Base-by-base conservation (phyloP, 2,888 invertebrate genomes). In the Clanis bilineata region DNA sequence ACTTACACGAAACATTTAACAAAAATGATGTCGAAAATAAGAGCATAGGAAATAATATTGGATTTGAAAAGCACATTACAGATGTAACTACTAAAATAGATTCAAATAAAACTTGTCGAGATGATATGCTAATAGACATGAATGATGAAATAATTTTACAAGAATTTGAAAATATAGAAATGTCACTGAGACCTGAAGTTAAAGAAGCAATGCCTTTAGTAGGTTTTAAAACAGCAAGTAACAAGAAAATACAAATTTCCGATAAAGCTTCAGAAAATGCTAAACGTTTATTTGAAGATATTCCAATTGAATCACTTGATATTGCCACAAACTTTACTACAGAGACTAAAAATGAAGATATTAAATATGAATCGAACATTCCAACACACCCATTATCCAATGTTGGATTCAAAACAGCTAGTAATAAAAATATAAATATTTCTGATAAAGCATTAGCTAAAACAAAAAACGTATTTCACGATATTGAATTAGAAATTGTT, bases 201-300 rank as follows among this genome's bases (percentile, higher is more conserved):
- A 64, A 12, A 9, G 7, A 21, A n/a, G 18, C 39, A 39, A 23
- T n/a, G 21, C 15, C 21, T 0, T 62, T 64, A 28, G 21, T 59
- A 39, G 82, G 80, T 9, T 85, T 85, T 63, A 70, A 73, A 64
- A 77, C 81, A n/a, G 86, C 83, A 12, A 78, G 73, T 58, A 82
- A 85, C n/a, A 82, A 80, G 66, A 62, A 66, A 23, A 72, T 88
- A 21, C 57, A 61, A 57, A 68, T 83, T 56, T 79, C 79, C 1
- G 65, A 74, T 22, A 51, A 67, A 55, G 72, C 79, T 21, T 7
- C 68, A 25, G 62, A 61, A 21, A 71, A 65, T 63, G 70, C 67
- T 18, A 73, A 70, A 64, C 61, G 60, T 18, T 28, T 83, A 32
- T 73, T 83, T 63, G 59, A 78, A 58, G 70, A 79, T 60, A 70